Percentiles rank a stretch among this genome's conserved stretches.
phyloP scores from a whole-genome alignment of 1,140 invertebrate genomes.

The Nasonia vitripennis region DNA sequence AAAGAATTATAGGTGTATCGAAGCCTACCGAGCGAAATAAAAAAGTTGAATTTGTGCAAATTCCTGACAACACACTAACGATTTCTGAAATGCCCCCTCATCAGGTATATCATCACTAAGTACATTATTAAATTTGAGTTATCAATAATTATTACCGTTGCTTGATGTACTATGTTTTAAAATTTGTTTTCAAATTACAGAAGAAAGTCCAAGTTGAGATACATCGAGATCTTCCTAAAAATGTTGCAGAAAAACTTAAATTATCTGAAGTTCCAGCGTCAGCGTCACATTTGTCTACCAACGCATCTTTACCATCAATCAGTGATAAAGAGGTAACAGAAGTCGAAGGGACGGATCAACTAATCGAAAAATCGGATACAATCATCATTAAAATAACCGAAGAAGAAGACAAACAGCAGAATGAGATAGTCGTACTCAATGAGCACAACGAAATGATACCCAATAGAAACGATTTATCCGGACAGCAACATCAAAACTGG shows the following conservation, averaged over 20 bases:
- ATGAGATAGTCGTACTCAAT: background rate
- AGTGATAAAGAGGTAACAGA: background rate
- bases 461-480: slow-evolving; percentile 28
- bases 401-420: slow-evolving; percentile 18
- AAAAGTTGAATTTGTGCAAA: background rate
- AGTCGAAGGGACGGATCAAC: background rate
- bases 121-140: background rate
- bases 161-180: background rate
- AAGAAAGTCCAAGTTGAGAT: background rate
- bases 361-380: background rate
- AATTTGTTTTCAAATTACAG: background rate
- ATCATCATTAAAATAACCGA: slow-evolving; percentile 7
- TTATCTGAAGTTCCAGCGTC: background rate
- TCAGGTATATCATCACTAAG: background rate
- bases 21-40: background rate
- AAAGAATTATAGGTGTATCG: background rate
- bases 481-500: slow-evolving; percentile 66
- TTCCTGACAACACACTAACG: background rate
- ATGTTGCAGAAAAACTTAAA: slow-evolving; percentile 11
- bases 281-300: background rate
- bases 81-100: background rate
- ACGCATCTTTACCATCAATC: background rate
- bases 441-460: slow-evolving; percentile 45
- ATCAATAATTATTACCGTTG: background rate
- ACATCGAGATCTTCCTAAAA: background rate